Conservation (phyloP, 2,797 vertebrate species). For the Nannoperca obscura region DNA sequence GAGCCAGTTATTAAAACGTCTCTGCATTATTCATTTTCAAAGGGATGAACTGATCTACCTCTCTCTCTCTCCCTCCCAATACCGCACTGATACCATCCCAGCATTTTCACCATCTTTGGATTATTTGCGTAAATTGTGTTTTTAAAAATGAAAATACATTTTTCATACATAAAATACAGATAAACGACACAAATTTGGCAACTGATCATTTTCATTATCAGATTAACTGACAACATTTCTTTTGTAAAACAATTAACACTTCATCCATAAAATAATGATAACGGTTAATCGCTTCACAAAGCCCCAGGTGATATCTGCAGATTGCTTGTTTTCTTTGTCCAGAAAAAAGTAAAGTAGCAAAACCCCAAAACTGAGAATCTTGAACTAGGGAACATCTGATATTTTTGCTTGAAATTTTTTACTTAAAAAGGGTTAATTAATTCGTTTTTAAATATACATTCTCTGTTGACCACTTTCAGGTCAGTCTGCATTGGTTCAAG, state of each 20-base stretch:
- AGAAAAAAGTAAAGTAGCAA: not conserved
- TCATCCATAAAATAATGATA: not conserved
- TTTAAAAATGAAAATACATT: not conserved
- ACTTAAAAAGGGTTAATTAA: not conserved
- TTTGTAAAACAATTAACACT: not conserved
- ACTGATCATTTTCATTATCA: not conserved
- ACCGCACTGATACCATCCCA: not conserved
- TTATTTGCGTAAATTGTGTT: not conserved
- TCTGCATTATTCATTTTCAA: slow-evolving; percentile 6
- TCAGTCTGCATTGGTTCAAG: not conserved
- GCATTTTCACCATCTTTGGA: not conserved
- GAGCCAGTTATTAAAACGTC: not conserved
- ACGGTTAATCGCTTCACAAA: not conserved
- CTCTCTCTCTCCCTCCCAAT: not conserved
- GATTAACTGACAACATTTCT: not conserved
- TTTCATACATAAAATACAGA: not conserved
- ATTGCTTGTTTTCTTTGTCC: not conserved
- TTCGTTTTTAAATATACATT: not conserved
- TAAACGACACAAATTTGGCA: not conserved
- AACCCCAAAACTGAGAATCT: not conserved
- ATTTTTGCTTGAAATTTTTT: no score
- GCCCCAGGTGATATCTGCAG: not conserved
- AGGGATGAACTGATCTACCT: not conserved
- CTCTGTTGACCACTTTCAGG: not conserved
- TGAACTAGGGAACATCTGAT: not conserved